Evolutionary conservation across 1,140 invertebrate species (phyloP), one percentile per base, ranked within the genome.

Genomic region (Cataglyphis hispanica): DNA sequence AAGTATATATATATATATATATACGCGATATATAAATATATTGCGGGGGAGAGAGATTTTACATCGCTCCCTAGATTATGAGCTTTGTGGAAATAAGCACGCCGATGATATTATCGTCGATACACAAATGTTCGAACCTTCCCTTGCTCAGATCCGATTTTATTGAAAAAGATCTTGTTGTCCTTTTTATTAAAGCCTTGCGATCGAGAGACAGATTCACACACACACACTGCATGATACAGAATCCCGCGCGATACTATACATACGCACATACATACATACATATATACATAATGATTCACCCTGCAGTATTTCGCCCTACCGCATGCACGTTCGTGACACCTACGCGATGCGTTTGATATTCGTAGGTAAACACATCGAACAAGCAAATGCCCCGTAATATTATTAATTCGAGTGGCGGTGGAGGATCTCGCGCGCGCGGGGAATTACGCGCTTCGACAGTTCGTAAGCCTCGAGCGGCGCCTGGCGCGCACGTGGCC

Each of bases 371-470:
- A 70, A 80, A 43, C 37, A 60, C 34, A 46, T 46, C 43, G 63
- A 81, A 81, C 53, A 81, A 43, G 34, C 66, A 67, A 81, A 87
- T 89, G 56, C 63, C 63, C 56, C 88, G 90, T 91, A 91, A 92
- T 90, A 89, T 72, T 89, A 93, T 90, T 88, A 91, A 93, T 91
- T 89, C 90, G 86, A 88, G 90, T 88, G 86, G 84, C 63, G 60
- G 63, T 31, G 34, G 83, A 91, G 76, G 90, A 89, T 91, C 89
- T n/a, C 84, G 43, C 27, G 31, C 31, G 31, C 37, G 76, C 43
- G 34, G 70, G 43, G 87, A 88, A 92, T 94, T 93, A 93, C 89
- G 89, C 88, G 93, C 91, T 91, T 89, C 92, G 85, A 93, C 93
- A 94, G 92, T 93, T 93, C 91, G 76, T 88, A 90, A 91, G 89